Percentiles rank a stretch among this genome's conserved stretches.
Evolutionary conservation across 2,113 vertebrate species (phyloP).

Genomic region (Mustelus asterias): DNA sequence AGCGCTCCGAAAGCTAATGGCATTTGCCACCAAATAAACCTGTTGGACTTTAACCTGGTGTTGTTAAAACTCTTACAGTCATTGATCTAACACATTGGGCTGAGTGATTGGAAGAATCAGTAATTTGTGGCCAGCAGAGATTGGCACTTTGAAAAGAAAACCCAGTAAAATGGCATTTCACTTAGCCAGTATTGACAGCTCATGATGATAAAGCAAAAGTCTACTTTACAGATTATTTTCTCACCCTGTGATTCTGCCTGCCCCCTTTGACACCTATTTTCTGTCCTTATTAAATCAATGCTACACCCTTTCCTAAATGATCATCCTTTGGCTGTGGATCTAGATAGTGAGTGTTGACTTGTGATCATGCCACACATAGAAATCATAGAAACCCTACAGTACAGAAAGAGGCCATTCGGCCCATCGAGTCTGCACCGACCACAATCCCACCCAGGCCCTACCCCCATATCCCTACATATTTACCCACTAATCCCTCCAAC

Average conservation of each 20-base stretch:
- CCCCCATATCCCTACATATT: no score
- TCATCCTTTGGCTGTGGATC: neutral
- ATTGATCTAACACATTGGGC: neutral
- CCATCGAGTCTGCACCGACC: no score
- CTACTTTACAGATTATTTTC: neutral
- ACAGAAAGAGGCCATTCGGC: no score
- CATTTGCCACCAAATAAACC: no score
- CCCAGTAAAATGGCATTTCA: neutral
- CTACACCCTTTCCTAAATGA: neutral
- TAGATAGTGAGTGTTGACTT: no score
- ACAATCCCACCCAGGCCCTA: no score
- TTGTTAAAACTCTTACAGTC: no score
- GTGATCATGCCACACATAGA: no score
- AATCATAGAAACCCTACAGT: no score
- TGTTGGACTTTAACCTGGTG: no score
- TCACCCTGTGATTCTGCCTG: neutral
- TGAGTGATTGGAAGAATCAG: neutral
- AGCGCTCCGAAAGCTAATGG: no score
- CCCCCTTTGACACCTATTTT: neutral
- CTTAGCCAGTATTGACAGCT: neutral
- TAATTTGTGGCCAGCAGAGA: neutral
- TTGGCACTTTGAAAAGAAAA: neutral
- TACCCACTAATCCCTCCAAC: no score
- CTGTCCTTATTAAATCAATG: neutral
- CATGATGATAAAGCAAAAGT: neutral